Base-by-base conservation (phyloP, 1,140 invertebrate species). In the Trachymyrmex cornetzi region DNA sequence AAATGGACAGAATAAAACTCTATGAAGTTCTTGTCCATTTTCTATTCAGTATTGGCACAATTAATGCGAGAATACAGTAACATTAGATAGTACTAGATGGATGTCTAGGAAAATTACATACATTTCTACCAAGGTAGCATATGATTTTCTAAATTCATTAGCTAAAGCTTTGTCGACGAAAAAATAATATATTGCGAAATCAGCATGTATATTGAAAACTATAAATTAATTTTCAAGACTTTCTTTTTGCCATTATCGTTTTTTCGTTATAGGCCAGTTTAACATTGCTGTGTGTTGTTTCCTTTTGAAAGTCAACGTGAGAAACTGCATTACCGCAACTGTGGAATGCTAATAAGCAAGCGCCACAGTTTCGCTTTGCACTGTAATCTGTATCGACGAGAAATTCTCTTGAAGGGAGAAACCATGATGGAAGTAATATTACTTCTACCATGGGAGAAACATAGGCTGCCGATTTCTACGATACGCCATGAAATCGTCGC, bases 311-410 rank as follows among this genome's bases (percentile, higher is more conserved):
- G 85, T 48, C 86, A 22, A 48, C 48, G 77, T 86, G 82, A 90
- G 86, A 90, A 90, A 90, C 88, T 55, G 53, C 5, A 87, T 82
- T 77, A 82, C 82, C 74, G 66, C 89, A 86, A 89, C 82, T 90
- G 77, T 87, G 82, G 82, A 91, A 90, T 91, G 87, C 89, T 90
- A 90, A 90, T 90, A 88, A 88, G 88, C 82, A 66, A 38, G 48
- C 74, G 74, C 34, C 80, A 50, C 19, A 48, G 27, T 80, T 86
- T 59, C 59, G 50, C 63, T 87, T 85, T 77, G 86, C 80, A 61
- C 81, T 81, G 84, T 90, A 90, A 90, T 64, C 74, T 90, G 34
- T n/a, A 44, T 88, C 66, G 77, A 71, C 61, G 74, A 59, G 48
- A 90, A 88, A 88, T 71, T 86, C 64, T 79, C 57, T 19, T 57